Evolutionary conservation across 2,113 vertebrate genomes (phyloP).

Genomic region (Zosterops hypoxanthus): DNA sequence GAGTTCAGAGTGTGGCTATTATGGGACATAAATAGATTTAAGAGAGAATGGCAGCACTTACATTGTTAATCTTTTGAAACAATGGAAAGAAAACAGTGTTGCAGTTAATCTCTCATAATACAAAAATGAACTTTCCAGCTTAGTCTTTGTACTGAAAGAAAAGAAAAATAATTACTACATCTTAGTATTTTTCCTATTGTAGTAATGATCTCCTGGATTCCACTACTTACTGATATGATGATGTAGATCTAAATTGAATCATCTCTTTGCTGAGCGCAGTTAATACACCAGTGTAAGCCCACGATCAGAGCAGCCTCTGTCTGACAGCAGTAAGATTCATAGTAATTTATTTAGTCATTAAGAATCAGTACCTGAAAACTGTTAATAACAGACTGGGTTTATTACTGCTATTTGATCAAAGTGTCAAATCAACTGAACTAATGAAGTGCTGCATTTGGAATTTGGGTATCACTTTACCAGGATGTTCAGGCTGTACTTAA

Average conservation of each 20-base stretch:
- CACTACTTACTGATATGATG: neutral
- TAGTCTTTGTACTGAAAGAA: slow-evolving; percentile 17
- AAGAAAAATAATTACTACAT: slow-evolving; percentile 10
- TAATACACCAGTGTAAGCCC: neutral
- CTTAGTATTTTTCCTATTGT: neutral
- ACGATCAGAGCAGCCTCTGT: neutral
- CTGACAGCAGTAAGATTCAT: neutral
- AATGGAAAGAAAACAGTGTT: slow-evolving; percentile 11
- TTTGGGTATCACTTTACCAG: neutral
- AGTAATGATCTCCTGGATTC: neutral
- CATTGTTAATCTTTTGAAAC: slow-evolving; percentile 49
- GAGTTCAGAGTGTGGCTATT: neutral
- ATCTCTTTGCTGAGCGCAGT: neutral
- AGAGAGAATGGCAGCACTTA: slow-evolving; percentile 29
- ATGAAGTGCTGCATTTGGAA: neutral
- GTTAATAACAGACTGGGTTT: neutral
- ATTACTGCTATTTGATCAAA: neutral
- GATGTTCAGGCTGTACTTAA: neutral
- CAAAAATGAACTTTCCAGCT: slow-evolving; percentile 30
- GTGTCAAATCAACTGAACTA: neutral
- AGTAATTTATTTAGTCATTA: slow-evolving; percentile 25
- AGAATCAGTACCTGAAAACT: neutral
- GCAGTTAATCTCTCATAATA: slow-evolving; percentile 21
- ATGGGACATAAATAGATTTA: neutral
- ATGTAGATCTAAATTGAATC: neutral